Evolutionary conservation across 2,797 vertebrate species (phyloP).

Genomic region (Serranus cabrilla): DNA sequence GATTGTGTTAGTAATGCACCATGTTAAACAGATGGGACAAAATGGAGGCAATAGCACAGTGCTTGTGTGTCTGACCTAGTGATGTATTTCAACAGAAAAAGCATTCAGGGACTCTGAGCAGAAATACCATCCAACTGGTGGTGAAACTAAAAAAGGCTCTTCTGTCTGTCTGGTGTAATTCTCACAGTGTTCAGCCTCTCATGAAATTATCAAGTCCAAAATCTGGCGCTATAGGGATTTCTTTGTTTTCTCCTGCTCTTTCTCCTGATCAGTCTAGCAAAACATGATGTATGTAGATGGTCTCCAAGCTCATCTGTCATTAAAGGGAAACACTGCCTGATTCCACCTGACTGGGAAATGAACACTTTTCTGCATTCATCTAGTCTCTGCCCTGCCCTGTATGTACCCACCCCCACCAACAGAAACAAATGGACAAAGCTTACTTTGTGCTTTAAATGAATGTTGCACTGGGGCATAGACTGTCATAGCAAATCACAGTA

Average conservation of each 20-base stretch:
- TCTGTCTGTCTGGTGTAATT: constrained; percentile 54
- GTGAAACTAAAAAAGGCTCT: constrained; percentile 47
- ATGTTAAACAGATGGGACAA: constrained; percentile 69
- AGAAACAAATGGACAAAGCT: constrained; percentile 61
- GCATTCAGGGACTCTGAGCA: constrained; percentile 37
- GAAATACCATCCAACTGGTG: constrained; percentile 44
- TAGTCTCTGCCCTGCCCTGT: constrained; percentile 14
- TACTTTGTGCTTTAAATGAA: constrained; percentile 63
- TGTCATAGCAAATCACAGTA: constrained; percentile 67
- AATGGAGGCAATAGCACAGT: constrained; percentile 39
- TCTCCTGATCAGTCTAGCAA: constrained; percentile 48
- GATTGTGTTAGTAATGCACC: constrained; percentile 52
- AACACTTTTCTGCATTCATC: constrained; percentile 43
- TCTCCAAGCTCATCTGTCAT: constrained; percentile 62
- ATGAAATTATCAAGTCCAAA: constrained; percentile 70
- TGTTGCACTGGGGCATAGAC: constrained; percentile 54
- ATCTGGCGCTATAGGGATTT: constrained; percentile 44
- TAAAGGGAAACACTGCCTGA: constrained; percentile 57
- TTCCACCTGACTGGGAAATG: constrained; percentile 58
- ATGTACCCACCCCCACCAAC: constrained; percentile 13
- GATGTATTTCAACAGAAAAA: constrained; percentile 45
- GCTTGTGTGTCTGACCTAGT: constrained; percentile 48
- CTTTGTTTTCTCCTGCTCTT: constrained; percentile 33
- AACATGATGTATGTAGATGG: constrained; percentile 65
- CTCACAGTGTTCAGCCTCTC: constrained; percentile 65